Base-by-base conservation (phyloP, 2,888 invertebrate species). In the Diadromus collaris region DNA sequence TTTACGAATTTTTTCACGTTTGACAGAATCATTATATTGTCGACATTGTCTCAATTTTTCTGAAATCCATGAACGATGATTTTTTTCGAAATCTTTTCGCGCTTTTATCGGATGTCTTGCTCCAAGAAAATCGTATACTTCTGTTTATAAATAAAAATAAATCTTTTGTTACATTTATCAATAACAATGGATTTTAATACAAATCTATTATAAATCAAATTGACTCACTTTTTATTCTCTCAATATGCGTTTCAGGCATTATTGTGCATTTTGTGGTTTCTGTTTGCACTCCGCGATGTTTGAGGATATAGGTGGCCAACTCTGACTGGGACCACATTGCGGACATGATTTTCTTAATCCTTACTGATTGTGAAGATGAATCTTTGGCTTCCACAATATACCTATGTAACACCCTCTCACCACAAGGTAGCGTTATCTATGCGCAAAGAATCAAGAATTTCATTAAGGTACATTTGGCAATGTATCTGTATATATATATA, bases 201-300 rank as follows among this genome's bases (percentile, higher is more conserved):
- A 44, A 7, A 44, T 44, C 44, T 44, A 44, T 44, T 44, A 44
- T n/a, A n/a, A n/a, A n/a, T n/a, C n/a, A 44, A 44, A 44, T 44
- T n/a, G 44, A 44, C 44, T 44, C 44, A 44, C 44, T 44, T 44
- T 44, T 44, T 7, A 44, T 44, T 44, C 44, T 44, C 2, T 44
- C 44, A 44, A 44, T 44, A 7, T 44, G n/a, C 44, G 44, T 7
- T 44, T 44, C 2, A 7, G 44, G 44, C 44, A 44, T 44, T 44
- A 44, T 44, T 44, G 44, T 44, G 44, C 44, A 44, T 16, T 44
- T 44, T 44, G 44, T 44, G 2, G 2, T 7, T 44, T 44, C 44
- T 44, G 44, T 44, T 44, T 44, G 44, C 44, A 44, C 44, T 44
- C 44, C 44, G 44, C 44, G 44, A 44, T 44, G 44, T 7, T 44